Evolutionary conservation across 2,113 vertebrate species (phyloP).

Genomic region (Cricetomys ansorgei): DNA sequence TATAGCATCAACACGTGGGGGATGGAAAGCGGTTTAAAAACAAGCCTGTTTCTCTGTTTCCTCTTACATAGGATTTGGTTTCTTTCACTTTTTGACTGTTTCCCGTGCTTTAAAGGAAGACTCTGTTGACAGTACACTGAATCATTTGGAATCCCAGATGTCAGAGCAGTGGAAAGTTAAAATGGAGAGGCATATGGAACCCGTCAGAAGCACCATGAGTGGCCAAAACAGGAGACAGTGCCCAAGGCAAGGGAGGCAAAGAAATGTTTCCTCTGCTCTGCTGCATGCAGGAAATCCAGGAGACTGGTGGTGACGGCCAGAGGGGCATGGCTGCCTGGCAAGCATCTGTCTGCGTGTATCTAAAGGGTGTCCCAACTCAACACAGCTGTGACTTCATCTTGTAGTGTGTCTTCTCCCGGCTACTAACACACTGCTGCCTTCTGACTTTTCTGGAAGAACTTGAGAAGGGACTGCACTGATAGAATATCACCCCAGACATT

Average conservation of each 20-base stretch:
- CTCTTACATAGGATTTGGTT: conserved; percentile 66
- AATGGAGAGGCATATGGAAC: conserved; percentile 58
- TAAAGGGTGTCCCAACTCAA: neutral
- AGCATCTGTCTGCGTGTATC: neutral
- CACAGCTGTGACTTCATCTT: neutral
- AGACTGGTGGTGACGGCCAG: neutral
- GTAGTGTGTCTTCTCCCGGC: neutral
- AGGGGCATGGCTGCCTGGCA: neutral
- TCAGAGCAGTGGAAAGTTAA: conserved; percentile 54
- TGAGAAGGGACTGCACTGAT: neutral
- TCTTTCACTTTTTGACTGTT: conserved; percentile 40
- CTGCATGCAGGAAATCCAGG: neutral
- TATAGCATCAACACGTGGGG: conserved; percentile 67
- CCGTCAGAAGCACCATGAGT: conserved; percentile 37
- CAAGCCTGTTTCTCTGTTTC: conserved; percentile 56
- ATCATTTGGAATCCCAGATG: conserved; percentile 64
- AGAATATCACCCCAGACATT: conserved; percentile 34
- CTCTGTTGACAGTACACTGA: conserved; percentile 66
- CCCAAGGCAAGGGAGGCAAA: conserved; percentile 20
- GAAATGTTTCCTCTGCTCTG: neutral
- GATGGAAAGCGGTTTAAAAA: conserved; percentile 62
- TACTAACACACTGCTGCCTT: conserved; percentile 34
- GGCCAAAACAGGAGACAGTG: conserved; percentile 55
- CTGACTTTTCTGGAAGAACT: conserved; percentile 10
- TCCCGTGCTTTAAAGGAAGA: neutral